Evolutionary conservation across 2,888 invertebrate species (phyloP).

Genomic region (Noctua janthe): DNA sequence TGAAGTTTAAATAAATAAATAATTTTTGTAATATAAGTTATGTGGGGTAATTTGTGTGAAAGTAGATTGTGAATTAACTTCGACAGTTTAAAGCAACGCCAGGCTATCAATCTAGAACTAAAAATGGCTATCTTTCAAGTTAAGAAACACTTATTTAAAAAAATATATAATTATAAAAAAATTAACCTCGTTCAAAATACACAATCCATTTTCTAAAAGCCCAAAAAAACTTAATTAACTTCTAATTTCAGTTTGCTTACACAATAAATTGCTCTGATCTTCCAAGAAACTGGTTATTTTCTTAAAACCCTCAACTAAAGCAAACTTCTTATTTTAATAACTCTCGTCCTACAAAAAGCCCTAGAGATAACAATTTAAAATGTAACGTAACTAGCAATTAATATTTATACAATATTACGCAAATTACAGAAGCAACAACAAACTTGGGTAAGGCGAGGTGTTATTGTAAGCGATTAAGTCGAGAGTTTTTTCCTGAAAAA

Average conservation of each 20-base stretch:
- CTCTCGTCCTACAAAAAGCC: background rate
- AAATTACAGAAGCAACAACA: constrained; percentile 36
- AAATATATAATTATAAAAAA: no score
- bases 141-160: no score
- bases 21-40: background rate
- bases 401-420: constrained; percentile 44
- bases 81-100: no score
- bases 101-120: no score
- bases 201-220: background rate
- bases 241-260: background rate
- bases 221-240: background rate
- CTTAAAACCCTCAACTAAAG: background rate
- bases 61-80: background rate
- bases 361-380: constrained; percentile 4
- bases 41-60: background rate
- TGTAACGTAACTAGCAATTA: constrained; percentile 52
- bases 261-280: constrained; percentile 2
- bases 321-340: constrained; percentile 11
- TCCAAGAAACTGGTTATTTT: background rate
- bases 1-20: no score
- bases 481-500: background rate
- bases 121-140: no score
- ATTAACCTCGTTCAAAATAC: no score
- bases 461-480: constrained; percentile 3
- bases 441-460: constrained; percentile 3